These are phyloP conservation scores for Sorex fumeus DNA, from an alignment of 2,113 vertebrate species.

Conservation along the genomic window DNA sequence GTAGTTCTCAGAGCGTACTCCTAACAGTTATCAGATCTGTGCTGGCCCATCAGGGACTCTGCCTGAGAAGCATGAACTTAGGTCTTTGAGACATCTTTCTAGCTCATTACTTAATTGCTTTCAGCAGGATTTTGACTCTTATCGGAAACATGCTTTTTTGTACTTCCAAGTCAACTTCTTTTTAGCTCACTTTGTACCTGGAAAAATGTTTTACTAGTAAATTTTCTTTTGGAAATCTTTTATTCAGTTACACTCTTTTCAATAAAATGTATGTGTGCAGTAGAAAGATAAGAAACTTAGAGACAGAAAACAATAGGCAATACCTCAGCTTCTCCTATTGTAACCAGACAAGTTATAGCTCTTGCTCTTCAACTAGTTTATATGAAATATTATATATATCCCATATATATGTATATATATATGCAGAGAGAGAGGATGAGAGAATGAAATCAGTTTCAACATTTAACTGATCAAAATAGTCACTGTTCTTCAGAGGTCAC, in stretches of 20 bases:
- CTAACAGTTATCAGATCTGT: no score
- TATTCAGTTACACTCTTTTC: slow-evolving; percentile 37
- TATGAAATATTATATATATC: background rate
- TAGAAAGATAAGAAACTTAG: slow-evolving; percentile 2
- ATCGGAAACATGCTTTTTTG: background rate
- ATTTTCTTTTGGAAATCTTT: slow-evolving; percentile 30
- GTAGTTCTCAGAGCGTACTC: no score
- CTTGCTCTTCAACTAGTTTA: background rate
- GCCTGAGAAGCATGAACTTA: no score
- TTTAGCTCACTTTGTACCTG: slow-evolving; percentile 39
- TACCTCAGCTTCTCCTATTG: background rate
- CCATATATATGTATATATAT: no score
- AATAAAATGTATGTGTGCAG: background rate
- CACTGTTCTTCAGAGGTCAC: background rate
- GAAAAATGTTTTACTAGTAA: background rate
- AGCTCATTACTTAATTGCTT: no score
- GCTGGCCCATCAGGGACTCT: no score
- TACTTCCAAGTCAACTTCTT: background rate
- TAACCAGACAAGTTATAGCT: background rate
- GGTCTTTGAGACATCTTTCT: no score
- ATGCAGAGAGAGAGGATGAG: no score
- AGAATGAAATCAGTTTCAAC: slow-evolving; percentile 16
- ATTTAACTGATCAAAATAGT: slow-evolving; percentile 23
- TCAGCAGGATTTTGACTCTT: no score
- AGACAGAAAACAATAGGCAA: background rate